Conservation (phyloP, 1,140 invertebrate species). For the Drosophila sechellia region DNA sequence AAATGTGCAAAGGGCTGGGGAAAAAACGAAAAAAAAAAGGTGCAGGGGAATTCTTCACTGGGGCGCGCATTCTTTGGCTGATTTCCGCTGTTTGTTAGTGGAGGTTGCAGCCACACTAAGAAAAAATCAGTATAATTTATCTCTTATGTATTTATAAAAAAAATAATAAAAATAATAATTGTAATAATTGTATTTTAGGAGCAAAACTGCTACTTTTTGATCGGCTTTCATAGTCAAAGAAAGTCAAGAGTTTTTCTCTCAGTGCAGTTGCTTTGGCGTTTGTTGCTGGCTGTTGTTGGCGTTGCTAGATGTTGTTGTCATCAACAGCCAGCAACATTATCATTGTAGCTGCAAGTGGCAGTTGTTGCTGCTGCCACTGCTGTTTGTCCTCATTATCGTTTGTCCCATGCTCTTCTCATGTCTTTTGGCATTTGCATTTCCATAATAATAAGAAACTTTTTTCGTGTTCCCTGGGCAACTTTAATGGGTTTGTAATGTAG, state of each 20-base stretch:
- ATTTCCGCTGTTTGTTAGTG: constrained; percentile 59
- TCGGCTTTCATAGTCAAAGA: too few species aligned
- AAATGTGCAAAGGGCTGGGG: not conserved
- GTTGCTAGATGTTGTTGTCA: constrained; percentile 60
- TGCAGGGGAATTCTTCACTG: constrained; percentile 23
- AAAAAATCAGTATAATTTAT: not conserved
- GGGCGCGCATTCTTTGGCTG: constrained; percentile 65
- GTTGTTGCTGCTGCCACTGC: constrained; percentile 53
- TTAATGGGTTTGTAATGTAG: constrained; percentile 75
- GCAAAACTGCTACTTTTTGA: too few species aligned
- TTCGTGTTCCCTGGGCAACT: constrained; percentile 62
- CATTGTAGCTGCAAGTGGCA: constrained; percentile 71
- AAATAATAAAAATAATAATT: too few species aligned
- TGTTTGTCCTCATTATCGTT: constrained; percentile 80
- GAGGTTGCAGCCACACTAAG: constrained; percentile 13
- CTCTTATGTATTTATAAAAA: too few species aligned
- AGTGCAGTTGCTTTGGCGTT: constrained; percentile 12
- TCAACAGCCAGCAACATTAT: constrained; percentile 74
- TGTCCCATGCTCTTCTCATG: constrained; percentile 65
- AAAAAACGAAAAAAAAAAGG: not conserved
- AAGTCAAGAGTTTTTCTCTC: too few species aligned
- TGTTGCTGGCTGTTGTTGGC: constrained; percentile 21
- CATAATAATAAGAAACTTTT: constrained; percentile 23
- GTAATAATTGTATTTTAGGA: too few species aligned
- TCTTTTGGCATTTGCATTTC: constrained; percentile 75